Percentiles rank a stretch among this genome's conserved stretches.
phyloP scores from a whole-genome alignment of 35 echinoderm and acorn worm genomes.

The Acanthaster planci region DNA sequence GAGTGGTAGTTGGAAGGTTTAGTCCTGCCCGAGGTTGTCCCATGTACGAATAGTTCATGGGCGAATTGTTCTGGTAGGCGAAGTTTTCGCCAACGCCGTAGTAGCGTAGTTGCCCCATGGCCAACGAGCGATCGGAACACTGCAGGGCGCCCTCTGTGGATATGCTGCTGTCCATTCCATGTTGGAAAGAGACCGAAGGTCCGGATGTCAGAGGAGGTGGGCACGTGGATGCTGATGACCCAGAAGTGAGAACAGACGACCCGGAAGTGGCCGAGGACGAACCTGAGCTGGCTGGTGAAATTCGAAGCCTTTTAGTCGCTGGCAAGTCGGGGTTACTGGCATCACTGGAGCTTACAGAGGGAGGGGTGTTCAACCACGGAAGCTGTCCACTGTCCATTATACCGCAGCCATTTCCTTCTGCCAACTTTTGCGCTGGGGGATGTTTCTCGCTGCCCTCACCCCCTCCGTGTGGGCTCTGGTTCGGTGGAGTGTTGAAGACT shows the following conservation, averaged over 20 bases:
- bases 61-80: not conserved
- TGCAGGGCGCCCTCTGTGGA: too few relatives aligned
- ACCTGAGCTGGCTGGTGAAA: conserved; percentile 12
- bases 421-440: not conserved
- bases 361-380: conserved; percentile 31
- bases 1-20: not conserved
- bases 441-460: not conserved
- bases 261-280: conserved; percentile 8
- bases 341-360: not conserved
- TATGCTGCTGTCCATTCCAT: too few relatives aligned
- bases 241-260: not conserved
- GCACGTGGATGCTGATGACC: not conserved
- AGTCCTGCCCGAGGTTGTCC: not conserved
- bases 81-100: not conserved
- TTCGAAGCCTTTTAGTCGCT: not conserved
- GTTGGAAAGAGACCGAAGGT: too few relatives aligned
- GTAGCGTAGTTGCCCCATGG: not conserved
- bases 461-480: not conserved
- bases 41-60: conserved; percentile 7
- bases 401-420: not conserved
- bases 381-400: not conserved
- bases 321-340: not conserved
- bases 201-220: not conserved
- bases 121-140: not conserved
- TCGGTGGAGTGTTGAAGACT: not conserved